These are phyloP conservation scores for Sebastes oblongus DNA, from an alignment of 2,797 vertebrate species.

Conservation along the genomic window DNA sequence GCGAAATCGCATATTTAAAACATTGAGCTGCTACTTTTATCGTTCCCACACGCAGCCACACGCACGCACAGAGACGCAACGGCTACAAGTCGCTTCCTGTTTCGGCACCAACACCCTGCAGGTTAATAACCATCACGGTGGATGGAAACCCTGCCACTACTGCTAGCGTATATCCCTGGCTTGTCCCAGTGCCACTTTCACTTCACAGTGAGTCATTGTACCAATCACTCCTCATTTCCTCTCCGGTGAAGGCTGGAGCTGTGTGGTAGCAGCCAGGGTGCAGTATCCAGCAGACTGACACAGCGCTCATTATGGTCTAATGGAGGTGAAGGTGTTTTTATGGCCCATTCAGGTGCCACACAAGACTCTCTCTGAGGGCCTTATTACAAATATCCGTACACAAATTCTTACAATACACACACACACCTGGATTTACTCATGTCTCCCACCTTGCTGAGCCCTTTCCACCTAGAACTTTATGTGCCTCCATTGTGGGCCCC, in stretches of 20 bases:
- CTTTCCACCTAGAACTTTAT: conserved; percentile 25
- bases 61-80: background rate
- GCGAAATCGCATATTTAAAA: conserved; percentile 51
- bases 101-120: conserved; percentile 53
- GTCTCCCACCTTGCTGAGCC: conserved; percentile 30
- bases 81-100: conserved; percentile 53
- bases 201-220: conserved; percentile 81
- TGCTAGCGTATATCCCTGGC: conserved; percentile 31
- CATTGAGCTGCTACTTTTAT: conserved; percentile 35
- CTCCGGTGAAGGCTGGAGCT: conserved; percentile 37
- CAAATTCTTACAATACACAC: conserved; percentile 29
- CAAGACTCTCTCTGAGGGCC: conserved; percentile 50
- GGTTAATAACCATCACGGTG: conserved; percentile 55
- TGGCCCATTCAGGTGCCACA: conserved; percentile 56
- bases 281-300: conserved; percentile 56
- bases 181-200: conserved; percentile 65
- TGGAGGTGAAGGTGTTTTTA: conserved; percentile 75
- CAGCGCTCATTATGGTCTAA: conserved; percentile 74
- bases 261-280: conserved; percentile 46
- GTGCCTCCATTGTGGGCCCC: conserved; percentile 4
- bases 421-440: conserved; percentile 34
- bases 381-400: conserved; percentile 51
- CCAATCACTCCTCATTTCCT: conserved; percentile 73
- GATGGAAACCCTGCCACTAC: conserved; percentile 42
- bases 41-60: conserved; percentile 15